Conservation (phyloP, 1,140 invertebrate genomes). For the Doryteuthis pealeii region DNA sequence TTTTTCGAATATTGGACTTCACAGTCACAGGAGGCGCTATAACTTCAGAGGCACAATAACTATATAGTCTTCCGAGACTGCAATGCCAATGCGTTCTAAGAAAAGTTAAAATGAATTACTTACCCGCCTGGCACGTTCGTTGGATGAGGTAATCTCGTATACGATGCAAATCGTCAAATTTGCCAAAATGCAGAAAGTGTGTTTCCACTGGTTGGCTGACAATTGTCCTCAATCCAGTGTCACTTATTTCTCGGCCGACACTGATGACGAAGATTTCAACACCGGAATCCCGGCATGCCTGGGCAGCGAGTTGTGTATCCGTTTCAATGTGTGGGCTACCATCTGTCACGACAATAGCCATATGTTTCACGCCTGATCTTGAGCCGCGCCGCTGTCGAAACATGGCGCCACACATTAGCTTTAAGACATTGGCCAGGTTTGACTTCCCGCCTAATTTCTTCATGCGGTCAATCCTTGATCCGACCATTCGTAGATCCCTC, state of each 20-base stretch:
- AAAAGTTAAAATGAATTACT: too few relatives aligned
- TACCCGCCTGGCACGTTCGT: neutral
- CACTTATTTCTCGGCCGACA: neutral
- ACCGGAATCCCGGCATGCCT: neutral
- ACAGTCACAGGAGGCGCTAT: too few relatives aligned
- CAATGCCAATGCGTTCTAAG: too few relatives aligned
- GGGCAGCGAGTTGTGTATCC: neutral
- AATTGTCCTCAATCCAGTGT: neutral
- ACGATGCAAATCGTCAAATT: neutral
- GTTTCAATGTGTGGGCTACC: neutral
- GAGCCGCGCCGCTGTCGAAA: neutral
- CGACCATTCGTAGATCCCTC: neutral
- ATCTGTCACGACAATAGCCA: neutral
- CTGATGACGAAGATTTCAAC: neutral
- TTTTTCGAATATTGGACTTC: too few relatives aligned
- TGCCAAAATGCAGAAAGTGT: neutral
- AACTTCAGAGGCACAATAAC: too few relatives aligned
- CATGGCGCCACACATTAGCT: neutral
- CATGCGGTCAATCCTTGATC: neutral
- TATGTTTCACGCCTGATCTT: neutral
- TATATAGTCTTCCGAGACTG: too few relatives aligned
- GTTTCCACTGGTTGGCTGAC: neutral
- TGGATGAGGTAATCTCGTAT: neutral
- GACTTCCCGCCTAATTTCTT: neutral
- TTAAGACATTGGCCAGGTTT: neutral